Base-by-base conservation (phyloP, 2,797 vertebrate genomes). In the Aplochiton taeniatus region DNA sequence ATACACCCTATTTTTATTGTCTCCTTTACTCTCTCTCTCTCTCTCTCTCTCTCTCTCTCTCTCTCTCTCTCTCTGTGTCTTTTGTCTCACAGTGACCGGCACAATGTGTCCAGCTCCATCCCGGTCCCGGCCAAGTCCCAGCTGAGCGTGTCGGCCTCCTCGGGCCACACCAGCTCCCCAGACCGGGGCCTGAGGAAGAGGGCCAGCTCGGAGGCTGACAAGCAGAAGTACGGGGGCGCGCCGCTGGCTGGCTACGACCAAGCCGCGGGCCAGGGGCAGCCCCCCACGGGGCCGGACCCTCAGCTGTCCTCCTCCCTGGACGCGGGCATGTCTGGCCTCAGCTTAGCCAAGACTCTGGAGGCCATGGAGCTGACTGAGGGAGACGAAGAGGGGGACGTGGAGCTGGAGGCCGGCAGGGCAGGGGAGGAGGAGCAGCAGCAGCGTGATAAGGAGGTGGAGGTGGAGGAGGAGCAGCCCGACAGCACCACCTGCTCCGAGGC, bases 111-210 rank as follows among this genome's bases (percentile, higher is more conserved):
- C 58, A 95, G 90, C 64, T 93, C 96, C 44, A 97, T 97, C 81
- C 94, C 95, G 0, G 96, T 98, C 72, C 96, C 97, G 54, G 81
- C 90, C 84, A 96, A 95, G 86, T 83, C 89, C 50, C 94, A 94
- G 70, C 91, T 92, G 59, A 85, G 91, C 0, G 83, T 91, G n/a
- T 93, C 93, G 0, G 81, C 85, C 13, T 82, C 88, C 46, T 81
- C 86, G 13, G 83, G 81, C 47, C 89, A 84, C 65, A 87, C 87
- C 72, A 91, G 92, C 68, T 96, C 95, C 61, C 95, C 96, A 0
- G 96, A 96, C 68, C 92, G 88, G 83, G 93, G 92, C 72, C 86
- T 85, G 70, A 92, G 94, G 56, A 96, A 96, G 85, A 90, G 93
- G 65, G 92, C 93, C 19, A 95, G 87, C 82, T 97, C 95, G 0